phyloP scores from a whole-genome alignment of 2,888 invertebrate species.

The Nymphalis urticae region DNA sequence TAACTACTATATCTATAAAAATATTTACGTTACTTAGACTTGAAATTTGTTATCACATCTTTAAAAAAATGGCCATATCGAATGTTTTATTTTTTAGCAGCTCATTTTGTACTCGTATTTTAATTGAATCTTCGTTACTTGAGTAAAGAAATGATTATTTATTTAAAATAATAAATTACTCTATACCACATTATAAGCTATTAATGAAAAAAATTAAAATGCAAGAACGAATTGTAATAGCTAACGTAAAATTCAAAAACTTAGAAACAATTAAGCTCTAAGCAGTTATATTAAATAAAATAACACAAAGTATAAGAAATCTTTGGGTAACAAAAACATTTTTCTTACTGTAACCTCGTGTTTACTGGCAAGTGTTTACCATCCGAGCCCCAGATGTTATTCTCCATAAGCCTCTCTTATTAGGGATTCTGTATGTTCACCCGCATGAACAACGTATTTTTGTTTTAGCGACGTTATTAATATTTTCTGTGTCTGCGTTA shows the following conservation, averaged over 20 bases:
- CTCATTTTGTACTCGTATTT: too few species aligned
- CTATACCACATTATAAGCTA: too few species aligned
- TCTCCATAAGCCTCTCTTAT: constrained; percentile 77
- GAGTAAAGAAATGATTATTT: too few species aligned
- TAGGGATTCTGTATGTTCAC: constrained; percentile 74
- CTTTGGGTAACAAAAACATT: constrained; percentile 73
- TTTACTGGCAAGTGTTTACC: constrained; percentile 77
- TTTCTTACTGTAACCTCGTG: constrained; percentile 72
- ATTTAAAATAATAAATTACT: too few species aligned
- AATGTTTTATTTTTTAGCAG: too few species aligned
- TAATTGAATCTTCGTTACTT: too few species aligned
- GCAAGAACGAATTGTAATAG: too few species aligned
- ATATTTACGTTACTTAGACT: too few species aligned
- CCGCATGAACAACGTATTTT: constrained; percentile 61
- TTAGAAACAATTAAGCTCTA: constrained; percentile 15
- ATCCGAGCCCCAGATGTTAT: constrained; percentile 77
- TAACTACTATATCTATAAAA: too few species aligned
- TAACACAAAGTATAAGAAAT: constrained; percentile 46
- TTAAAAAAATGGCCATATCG: too few species aligned
- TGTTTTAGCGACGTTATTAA: constrained; percentile 69
- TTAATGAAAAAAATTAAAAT: too few species aligned
- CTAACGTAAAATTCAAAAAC: neutral
- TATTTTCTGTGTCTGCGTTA: constrained; percentile 50
- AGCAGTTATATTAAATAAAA: constrained; percentile 21
- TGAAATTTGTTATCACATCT: too few species aligned